Percentiles rank a stretch among this genome's conserved stretches.
These are phyloP conservation scores for Drosophila melanosoma DNA, from an alignment of 2,888 invertebrate species.

Conservation along the genomic window DNA sequence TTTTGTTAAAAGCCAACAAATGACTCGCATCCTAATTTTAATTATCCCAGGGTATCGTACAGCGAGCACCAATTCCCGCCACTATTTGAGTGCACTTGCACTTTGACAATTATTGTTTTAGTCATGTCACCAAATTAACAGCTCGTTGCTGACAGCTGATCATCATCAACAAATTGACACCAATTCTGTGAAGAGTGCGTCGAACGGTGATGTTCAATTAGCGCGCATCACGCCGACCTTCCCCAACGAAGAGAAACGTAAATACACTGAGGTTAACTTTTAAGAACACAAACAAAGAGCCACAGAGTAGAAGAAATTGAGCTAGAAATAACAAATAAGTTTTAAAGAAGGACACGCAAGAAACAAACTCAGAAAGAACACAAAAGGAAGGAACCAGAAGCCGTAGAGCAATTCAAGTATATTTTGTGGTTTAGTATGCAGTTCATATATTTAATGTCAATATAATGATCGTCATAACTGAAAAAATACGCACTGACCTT, in stretches of 20 bases:
- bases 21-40: neutral
- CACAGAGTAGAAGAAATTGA: neutral
- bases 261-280: conserved; percentile 26
- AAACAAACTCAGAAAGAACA: neutral
- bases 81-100: conserved; percentile 15
- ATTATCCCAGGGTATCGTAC: neutral
- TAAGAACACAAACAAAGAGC: conserved; percentile 16
- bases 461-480: conserved; percentile 13
- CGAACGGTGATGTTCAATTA: conserved; percentile 53
- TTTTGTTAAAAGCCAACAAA: neutral
- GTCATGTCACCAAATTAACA: conserved; percentile 47
- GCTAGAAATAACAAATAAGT: conserved; percentile 5
- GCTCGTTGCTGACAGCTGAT: conserved; percentile 27
- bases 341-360: conserved; percentile 21
- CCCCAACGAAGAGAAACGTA: conserved; percentile 31
- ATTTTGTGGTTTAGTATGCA: conserved; percentile 8
- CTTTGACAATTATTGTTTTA: conserved; percentile 31
- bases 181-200: conserved; percentile 64
- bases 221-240: conserved; percentile 69
- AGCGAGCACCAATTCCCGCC: neutral
- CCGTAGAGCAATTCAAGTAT: conserved; percentile 3
- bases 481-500: conserved; percentile 54
- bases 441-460: conserved; percentile 4
- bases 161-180: conserved; percentile 60
- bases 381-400: neutral